phyloP scores from a whole-genome alignment of 2,888 invertebrate species.

The Lycophotia porphyrea region DNA sequence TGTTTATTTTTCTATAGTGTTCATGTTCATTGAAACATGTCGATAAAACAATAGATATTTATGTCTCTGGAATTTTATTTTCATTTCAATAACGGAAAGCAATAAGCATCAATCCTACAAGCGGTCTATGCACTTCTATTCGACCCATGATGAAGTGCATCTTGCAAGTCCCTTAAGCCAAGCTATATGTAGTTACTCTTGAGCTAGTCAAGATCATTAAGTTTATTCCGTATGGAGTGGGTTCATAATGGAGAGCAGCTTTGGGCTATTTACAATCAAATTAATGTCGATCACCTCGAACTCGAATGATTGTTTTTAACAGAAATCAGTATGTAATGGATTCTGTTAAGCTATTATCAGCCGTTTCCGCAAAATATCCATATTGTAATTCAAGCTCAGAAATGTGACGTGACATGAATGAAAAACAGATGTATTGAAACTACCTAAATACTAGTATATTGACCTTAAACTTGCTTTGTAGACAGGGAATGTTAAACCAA shows the following conservation, averaged over 20 bases:
- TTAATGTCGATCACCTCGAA: constrained; percentile 25
- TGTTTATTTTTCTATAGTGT: constrained; percentile 16
- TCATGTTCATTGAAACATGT: constrained; percentile 6
- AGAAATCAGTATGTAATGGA: constrained; percentile 16
- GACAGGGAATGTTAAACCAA: constrained; percentile 52
- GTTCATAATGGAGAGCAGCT: neutral
- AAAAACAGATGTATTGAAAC: constrained; percentile 32
- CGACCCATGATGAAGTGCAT: neutral
- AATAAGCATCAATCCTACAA: neutral
- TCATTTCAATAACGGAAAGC: neutral
- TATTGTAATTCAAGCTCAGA: constrained; percentile 8
- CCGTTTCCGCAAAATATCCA: constrained; percentile 15
- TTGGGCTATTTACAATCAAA: constrained; percentile 13
- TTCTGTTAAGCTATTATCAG: constrained; percentile 16
- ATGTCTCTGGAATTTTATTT: constrained; percentile 18
- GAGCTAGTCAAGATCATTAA: neutral
- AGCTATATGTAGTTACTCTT: neutral
- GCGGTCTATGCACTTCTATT: neutral
- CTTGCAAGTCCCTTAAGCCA: neutral
- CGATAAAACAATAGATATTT: constrained; percentile 29
- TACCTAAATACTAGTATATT: constrained; percentile 26
- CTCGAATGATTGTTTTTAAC: constrained; percentile 20
- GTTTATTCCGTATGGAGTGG: neutral
- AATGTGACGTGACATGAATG: constrained; percentile 17
- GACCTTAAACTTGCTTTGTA: constrained; percentile 68